These are phyloP conservation scores for Vulpes vulpes DNA, from an alignment of 2,113 vertebrate species.

Conservation along the genomic window DNA sequence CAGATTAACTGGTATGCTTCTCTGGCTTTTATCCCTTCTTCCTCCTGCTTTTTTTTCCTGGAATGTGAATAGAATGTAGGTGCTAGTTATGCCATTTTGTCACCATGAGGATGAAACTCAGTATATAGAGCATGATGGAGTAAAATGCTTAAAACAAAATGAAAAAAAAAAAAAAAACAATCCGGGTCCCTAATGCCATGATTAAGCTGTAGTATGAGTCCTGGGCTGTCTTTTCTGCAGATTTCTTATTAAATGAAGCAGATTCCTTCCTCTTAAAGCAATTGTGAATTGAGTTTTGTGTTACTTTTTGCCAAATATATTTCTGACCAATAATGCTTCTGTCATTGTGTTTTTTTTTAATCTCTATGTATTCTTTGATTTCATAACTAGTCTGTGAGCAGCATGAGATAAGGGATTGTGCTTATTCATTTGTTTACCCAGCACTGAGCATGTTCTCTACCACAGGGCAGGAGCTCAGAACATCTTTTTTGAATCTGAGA, in stretches of 20 bases:
- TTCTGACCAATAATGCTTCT: background rate
- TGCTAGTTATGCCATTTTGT: background rate
- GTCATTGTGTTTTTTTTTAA: background rate
- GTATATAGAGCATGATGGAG: background rate
- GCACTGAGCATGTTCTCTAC: background rate
- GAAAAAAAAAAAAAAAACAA: background rate
- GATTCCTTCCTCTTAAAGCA: background rate
- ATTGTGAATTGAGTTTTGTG: background rate
- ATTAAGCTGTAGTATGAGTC: background rate
- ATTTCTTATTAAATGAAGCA: conserved; percentile 15
- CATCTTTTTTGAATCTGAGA: background rate
- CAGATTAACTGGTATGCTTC: background rate
- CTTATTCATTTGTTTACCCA: conserved; percentile 9
- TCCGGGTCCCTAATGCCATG: background rate
- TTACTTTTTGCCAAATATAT: conserved; percentile 11
- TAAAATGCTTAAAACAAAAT: background rate
- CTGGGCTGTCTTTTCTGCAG: background rate
- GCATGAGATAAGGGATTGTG: background rate
- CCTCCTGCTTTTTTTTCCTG: background rate
- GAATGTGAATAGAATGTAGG: background rate
- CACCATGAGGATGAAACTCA: background rate
- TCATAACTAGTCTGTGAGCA: background rate
- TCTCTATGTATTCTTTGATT: background rate
- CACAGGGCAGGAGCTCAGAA: background rate
- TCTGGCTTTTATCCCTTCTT: background rate